These are phyloP conservation scores for Melinopterus prodromus DNA, from an alignment of 2,888 invertebrate species.

Conservation along the genomic window DNA sequence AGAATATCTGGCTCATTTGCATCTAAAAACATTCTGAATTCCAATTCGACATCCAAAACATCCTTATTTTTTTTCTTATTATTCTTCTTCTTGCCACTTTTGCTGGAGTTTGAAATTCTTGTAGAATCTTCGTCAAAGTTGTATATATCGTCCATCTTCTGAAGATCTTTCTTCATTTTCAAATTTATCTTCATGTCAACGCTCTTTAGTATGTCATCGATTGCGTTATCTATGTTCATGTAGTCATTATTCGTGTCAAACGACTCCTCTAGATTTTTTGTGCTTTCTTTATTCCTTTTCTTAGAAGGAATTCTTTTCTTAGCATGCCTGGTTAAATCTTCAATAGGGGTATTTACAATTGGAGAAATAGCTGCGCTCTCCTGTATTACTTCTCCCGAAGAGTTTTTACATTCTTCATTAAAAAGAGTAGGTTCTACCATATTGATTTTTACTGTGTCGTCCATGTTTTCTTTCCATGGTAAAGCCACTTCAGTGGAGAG, in stretches of 20 bases:
- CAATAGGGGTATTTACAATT: background rate
- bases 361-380: background rate
- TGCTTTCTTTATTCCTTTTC: background rate
- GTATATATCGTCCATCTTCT: background rate
- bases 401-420: background rate
- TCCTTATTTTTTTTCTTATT: background rate
- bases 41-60: slow-evolving; percentile 18
- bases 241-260: slow-evolving; percentile 6
- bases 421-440: background rate
- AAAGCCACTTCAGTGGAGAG: background rate
- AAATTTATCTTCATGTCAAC: slow-evolving; percentile 17
- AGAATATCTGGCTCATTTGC: slow-evolving; percentile 48
- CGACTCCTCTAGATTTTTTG: background rate
- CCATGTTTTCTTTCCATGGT: background rate
- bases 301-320: background rate
- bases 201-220: slow-evolving; percentile 17
- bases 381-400: background rate
- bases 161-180: background rate
- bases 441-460: background rate
- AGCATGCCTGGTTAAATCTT: background rate
- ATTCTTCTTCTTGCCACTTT: background rate
- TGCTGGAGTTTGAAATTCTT: slow-evolving; percentile 17
- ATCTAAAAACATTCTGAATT: slow-evolving; percentile 31
- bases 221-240: slow-evolving; percentile 15
- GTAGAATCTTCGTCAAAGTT: slow-evolving; percentile 17